These are phyloP conservation scores for Artibeus lituratus DNA, from an alignment of 2,797 vertebrate genomes.

Conservation along the genomic window DNA sequence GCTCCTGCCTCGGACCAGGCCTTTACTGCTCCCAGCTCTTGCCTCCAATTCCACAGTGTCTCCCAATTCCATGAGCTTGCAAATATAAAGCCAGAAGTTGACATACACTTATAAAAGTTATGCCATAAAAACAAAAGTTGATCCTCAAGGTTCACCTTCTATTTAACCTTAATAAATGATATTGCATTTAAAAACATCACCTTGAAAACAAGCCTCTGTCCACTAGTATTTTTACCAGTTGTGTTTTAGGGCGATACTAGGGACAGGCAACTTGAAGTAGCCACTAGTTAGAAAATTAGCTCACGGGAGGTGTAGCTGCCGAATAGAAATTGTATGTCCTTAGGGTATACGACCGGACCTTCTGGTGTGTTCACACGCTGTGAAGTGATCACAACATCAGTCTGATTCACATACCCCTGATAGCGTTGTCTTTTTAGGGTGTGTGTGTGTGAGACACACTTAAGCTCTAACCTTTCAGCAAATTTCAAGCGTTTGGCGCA, in stretches of 20 bases:
- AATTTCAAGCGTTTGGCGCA: background rate
- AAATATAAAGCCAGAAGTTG: background rate
- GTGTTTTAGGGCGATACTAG: background rate
- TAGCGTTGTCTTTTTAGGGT: background rate
- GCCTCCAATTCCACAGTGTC: background rate
- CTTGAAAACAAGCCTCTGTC: background rate
- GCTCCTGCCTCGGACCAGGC: background rate
- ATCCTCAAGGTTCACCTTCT: background rate
- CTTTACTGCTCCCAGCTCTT: background rate
- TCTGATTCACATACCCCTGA: background rate
- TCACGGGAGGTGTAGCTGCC: background rate
- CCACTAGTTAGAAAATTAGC: background rate
- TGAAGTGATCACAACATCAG: background rate
- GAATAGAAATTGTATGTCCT: background rate
- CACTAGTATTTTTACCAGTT: background rate
- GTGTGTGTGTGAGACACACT: background rate
- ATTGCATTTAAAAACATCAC: background rate
- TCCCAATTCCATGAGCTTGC: background rate
- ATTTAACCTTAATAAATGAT: slow-evolving; percentile 4
- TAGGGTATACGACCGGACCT: background rate
- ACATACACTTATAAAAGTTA: background rate
- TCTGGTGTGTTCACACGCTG: background rate
- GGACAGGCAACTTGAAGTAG: background rate
- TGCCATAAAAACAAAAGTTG: background rate
- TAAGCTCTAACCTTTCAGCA: background rate